Base-by-base conservation (phyloP, 2,888 invertebrate genomes). In the Pristionchus japonicus region DNA sequence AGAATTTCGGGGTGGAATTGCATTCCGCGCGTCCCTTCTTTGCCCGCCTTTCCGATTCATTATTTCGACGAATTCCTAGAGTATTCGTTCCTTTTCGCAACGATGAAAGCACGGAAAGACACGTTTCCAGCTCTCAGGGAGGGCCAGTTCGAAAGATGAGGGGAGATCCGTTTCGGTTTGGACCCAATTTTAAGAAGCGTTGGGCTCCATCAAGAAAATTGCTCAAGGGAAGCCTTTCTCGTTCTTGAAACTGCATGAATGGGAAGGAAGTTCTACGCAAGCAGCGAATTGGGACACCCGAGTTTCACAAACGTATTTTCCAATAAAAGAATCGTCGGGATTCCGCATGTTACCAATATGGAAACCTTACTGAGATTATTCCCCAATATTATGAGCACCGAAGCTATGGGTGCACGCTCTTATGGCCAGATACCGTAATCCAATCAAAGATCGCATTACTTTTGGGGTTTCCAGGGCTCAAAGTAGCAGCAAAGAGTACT, bases 181-280 rank as follows among this genome's bases (percentile, higher is more conserved):
- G 23, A n/a, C 23, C 57, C 57, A 23, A 57, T 23, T 57, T 57
- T 57, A 23, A 57, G 57, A 57, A 57, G 57, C n/a, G n/a, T n/a
- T n/a, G n/a, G n/a, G n/a, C 64, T 64, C 64, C 31, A 64, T 64
- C 64, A 64, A 31, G 64, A 64, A 64, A 64, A 64, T 64, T 64
- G 64, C 64, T 27, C 64, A 17, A 27, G n/a, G n/a, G 64, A 64
- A 64, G 64, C 27, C 64, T 20, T 31, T 3, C 31, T 31, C 64
- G 64, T 64, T 64, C 64, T 64, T 64, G 31, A 34, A 64, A 64
- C 64, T n/a, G n/a, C 23, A n/a, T n/a, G 1, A 3, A 57, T 6
- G 9, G 23, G 57, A 20, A 57, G 57, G 57, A 57, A 57, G n/a
- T 57, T 4, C 11, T 43, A 43, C 57, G 57, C 7, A 57, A 57